These are phyloP conservation scores for Heteractis magnifica DNA, from an alignment of 92 coral and sea anemone species.

Conservation along the genomic window DNA sequence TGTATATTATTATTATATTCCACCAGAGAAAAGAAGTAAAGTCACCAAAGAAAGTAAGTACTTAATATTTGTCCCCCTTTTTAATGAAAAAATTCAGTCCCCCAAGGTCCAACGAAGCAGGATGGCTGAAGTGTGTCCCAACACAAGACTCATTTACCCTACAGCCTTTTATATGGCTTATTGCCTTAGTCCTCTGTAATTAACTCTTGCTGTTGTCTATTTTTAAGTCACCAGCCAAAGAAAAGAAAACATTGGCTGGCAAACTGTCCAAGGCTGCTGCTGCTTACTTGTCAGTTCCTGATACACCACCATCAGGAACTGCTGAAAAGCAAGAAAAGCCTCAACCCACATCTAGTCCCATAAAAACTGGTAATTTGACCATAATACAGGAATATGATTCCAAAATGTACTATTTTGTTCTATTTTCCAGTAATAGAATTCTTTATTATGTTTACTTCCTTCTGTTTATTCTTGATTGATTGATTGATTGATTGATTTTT, in stretches of 20 bases:
- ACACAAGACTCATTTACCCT: no score
- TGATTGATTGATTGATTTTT: no score
- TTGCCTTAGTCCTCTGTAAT: not conserved
- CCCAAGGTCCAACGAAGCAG: no score
- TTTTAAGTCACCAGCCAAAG: slow-evolving; percentile 48
- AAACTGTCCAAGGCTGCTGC: slow-evolving; percentile 54
- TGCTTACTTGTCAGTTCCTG: slow-evolving; percentile 42
- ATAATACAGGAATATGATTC: not conserved
- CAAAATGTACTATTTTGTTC: no score
- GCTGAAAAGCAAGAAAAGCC: slow-evolving; percentile 22
- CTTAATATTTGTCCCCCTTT: no score
- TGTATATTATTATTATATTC: not conserved
- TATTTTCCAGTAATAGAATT: no score
- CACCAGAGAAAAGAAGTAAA: slow-evolving; percentile 34
- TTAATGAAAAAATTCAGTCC: no score
- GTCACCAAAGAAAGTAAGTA: not conserved
- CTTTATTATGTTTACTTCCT: no score
- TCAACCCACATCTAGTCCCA: slow-evolving; percentile 34
- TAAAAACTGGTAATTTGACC: slow-evolving; percentile 23
- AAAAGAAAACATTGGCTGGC: slow-evolving; percentile 38
- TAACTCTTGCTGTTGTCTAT: not conserved
- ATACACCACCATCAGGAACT: slow-evolving; percentile 48
- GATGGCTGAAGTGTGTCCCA: no score
- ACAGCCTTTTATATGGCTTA: no score
- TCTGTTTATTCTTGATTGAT: no score